Base-by-base conservation (phyloP, 2,113 vertebrate species). In the Tamias sibiricus region DNA sequence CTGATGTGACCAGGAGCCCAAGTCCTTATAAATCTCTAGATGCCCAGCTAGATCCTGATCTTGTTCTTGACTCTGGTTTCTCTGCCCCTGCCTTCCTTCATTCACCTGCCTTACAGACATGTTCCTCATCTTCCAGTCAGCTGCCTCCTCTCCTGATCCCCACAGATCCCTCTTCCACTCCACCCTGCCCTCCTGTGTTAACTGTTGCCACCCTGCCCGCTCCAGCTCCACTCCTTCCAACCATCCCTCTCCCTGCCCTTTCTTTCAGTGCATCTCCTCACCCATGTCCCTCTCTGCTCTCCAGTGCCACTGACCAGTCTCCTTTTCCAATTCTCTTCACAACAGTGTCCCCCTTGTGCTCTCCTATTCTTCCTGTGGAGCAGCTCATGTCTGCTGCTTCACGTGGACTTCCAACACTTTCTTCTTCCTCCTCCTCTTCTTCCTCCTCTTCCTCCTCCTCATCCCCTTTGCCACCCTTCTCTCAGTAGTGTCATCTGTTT, bases 271-370 rank as follows among this genome's bases (percentile, higher is more conserved):
- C 96, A 1, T 98, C 98, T n/a, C 98, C 98, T 66, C 98, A 52
- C 1, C 98, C 98, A 0, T 98, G 99, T 57, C 98, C 98, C 6
- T 99, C 99, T 0, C 99, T 98, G 0, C 99, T 99, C 91, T 99
- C 98, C 16, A 99, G 98, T 37, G 98, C 98, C 66, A 97, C 99
- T 4, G 95, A 98, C 30, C 99, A 99, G 92, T 99, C 99, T 82
- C 98, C 99, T 0, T 99, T 99, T 8, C 99, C 99, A 1, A 94
- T 99, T 75, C 98, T 99, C 2, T 99, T 99, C n/a, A 99, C 99
- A 4, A 99, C 99, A 0, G 98, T 98, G 90, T 99, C 99, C 9
- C 98, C 98, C 37, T 98, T 99, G 42, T 98, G 98, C 0, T 98
- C 98, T 68, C 98, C 98, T 0, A 91, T 97, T 59, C 98, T 98